Base-by-base conservation (phyloP, 1,140 invertebrate species). In the Batillaria attramentaria region DNA sequence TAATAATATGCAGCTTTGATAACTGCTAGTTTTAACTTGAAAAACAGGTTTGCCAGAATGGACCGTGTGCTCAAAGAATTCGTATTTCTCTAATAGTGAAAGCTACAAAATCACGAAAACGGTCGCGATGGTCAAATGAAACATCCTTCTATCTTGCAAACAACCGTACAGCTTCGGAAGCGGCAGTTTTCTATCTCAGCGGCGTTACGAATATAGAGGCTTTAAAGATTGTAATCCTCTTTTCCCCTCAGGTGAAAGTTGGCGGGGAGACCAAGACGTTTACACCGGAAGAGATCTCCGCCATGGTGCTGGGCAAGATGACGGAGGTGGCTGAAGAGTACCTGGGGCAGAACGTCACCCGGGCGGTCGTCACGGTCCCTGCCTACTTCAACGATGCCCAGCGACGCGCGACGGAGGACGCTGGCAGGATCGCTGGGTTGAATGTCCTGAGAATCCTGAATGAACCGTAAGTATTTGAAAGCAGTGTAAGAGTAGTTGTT, bases 301-400 rank as follows among this genome's bases (percentile, higher is more conserved):
- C 97, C 79, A 99, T 99, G 98, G 97, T 99, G 41, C 92, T 99
- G 41, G 94, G 94, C 28, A 99, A 99, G 92, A 99, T 99, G 97
- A 99, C 98, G 93, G 97, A 98, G 92, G 98, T 96, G 37, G 97
- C 98, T 41, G 98, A 99, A 91, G 97, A 96, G 54, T 99, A 98
- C 89, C 93, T 99, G 70, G 97, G 97, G 73, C 98, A 99, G 91
- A 97, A 93, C 78, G 93, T 99, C 8, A 98, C 97, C 18, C 96
- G 99, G 87, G 98, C 98, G 78, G 98, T 99, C 13, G 97, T 99
- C 24, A 99, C 98, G 1, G 98, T 99, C 1, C 98, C 98, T 3
- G 97, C 98, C 75, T 99, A 99, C 90, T 99, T 99, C 93, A 99
- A 99, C 87, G 98, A 99, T 92, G 97, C 97, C 80, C 97, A 99